phyloP scores from a whole-genome alignment of 2,888 invertebrate species.

The Tipula confusa region DNA sequence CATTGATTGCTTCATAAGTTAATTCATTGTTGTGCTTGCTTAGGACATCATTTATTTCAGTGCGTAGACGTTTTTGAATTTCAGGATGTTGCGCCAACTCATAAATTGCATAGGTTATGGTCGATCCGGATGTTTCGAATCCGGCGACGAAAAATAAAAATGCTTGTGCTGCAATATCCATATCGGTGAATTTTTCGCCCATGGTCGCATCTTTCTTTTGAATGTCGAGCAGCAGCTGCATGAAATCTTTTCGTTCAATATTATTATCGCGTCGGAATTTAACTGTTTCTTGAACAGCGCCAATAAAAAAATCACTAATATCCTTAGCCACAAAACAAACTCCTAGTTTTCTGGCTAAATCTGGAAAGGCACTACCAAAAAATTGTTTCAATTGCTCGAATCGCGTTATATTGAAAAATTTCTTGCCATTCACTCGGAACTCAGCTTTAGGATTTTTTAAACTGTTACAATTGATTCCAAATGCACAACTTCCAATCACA shows the following conservation, averaged over 20 bases:
- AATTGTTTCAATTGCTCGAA: slow-evolving; percentile 34
- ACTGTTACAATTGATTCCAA: slow-evolving; percentile 53
- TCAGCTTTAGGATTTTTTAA: slow-evolving; percentile 46
- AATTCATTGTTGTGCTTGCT: slow-evolving; percentile 46
- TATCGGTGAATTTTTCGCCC: slow-evolving; percentile 43
- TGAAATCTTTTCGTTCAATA: slow-evolving; percentile 50
- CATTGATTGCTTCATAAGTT: slow-evolving; percentile 50
- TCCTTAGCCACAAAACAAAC: slow-evolving; percentile 39
- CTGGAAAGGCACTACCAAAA: slow-evolving; percentile 38
- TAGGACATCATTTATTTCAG: slow-evolving; percentile 48
- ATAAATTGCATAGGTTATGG: slow-evolving; percentile 51
- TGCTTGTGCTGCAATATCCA: slow-evolving; percentile 54
- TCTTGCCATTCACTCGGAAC: slow-evolving; percentile 42
- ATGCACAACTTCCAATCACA: slow-evolving; percentile 52
- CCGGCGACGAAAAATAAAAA: slow-evolving; percentile 55
- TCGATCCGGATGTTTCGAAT: slow-evolving; percentile 54
- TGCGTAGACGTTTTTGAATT: slow-evolving; percentile 49
- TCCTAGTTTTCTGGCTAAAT: slow-evolving; percentile 39
- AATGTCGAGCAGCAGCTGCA: slow-evolving; percentile 52
- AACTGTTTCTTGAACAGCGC: slow-evolving; percentile 46
- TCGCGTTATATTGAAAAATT: slow-evolving; percentile 37
- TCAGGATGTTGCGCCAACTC: slow-evolving; percentile 51
- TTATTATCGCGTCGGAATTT: slow-evolving; percentile 44
- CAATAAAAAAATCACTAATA: slow-evolving; percentile 43
- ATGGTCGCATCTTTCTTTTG: slow-evolving; percentile 48